Evolutionary conservation across 1,140 invertebrate genomes (phyloP).

Genomic region (Pseudomyrmex flavicornis): DNA sequence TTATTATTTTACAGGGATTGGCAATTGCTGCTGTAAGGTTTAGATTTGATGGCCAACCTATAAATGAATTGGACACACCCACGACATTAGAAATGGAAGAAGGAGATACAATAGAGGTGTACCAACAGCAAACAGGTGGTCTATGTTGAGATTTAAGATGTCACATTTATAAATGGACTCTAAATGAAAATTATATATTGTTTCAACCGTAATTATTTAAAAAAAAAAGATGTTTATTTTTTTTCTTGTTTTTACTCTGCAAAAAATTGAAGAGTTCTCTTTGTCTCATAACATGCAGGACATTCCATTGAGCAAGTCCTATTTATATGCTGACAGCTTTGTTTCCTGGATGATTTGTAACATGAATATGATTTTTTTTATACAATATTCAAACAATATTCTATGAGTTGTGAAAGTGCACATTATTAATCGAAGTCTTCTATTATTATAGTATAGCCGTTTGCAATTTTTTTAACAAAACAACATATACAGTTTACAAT

Average conservation of each 20-base stretch:
- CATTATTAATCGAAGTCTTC: conserved; percentile 17
- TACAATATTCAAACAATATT: conserved; percentile 25
- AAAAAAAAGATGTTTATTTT: conserved; percentile 51
- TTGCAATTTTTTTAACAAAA: conserved; percentile 24
- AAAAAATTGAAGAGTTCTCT: conserved; percentile 20
- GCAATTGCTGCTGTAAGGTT: conserved; percentile 95
- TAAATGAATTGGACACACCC: conserved; percentile 96
- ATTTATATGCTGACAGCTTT: conserved; percentile 7
- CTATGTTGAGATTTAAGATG: conserved; percentile 73
- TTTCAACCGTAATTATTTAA: no score
- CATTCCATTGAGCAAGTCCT: conserved; percentile 22
- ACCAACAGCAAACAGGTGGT: conserved; percentile 96
- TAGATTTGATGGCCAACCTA: conserved; percentile 97
- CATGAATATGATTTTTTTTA: background rate
- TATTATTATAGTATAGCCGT: background rate
- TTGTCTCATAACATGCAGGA: conserved; percentile 23
- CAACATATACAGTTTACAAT: background rate
- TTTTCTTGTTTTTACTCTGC: conserved; percentile 12
- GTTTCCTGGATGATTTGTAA: background rate
- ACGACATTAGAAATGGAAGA: conserved; percentile 97
- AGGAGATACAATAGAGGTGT: conserved; percentile 97
- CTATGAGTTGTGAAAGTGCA: background rate
- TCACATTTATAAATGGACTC: conserved; percentile 70
- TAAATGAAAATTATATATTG: conserved; percentile 64
- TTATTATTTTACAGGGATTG: conserved; percentile 87